phyloP scores from a whole-genome alignment of 1,140 invertebrate genomes.

The Bemisia tabaci region DNA sequence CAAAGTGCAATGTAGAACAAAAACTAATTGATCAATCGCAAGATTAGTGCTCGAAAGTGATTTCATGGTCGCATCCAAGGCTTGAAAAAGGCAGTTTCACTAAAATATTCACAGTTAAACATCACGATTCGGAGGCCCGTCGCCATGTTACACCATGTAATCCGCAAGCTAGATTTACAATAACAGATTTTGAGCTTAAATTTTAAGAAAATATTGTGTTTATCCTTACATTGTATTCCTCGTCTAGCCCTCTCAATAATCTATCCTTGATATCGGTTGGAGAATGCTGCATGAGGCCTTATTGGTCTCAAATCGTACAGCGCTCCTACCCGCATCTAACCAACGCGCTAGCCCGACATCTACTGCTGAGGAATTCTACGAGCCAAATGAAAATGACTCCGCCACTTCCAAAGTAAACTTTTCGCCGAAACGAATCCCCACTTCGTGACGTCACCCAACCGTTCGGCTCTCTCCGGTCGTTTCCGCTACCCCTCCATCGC shows the following conservation, averaged over 20 bases:
- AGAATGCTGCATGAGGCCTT: slow-evolving; percentile 40
- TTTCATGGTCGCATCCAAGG: no score
- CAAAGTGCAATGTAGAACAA: neutral
- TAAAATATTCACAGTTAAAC: neutral
- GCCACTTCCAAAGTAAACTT: slow-evolving; percentile 6
- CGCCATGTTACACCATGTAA: neutral
- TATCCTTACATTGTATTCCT: slow-evolving; percentile 45
- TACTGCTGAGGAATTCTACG: slow-evolving; percentile 29
- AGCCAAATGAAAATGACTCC: slow-evolving; percentile 24
- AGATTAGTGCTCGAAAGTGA: neutral
- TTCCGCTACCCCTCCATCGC: slow-evolving; percentile 12
- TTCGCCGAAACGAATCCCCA: slow-evolving; percentile 14
- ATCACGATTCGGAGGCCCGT: neutral
- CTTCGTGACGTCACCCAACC: slow-evolving; percentile 19
- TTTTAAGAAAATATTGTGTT: neutral
- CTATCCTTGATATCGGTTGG: slow-evolving; percentile 44
- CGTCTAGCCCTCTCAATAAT: slow-evolving; percentile 43
- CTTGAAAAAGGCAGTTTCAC: no score
- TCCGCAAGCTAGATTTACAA: neutral
- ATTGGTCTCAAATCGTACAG: slow-evolving; percentile 30
- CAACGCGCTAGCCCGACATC: slow-evolving; percentile 33
- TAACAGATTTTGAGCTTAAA: neutral
- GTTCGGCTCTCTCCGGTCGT: slow-evolving; percentile 15
- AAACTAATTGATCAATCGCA: neutral
- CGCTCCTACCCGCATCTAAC: slow-evolving; percentile 30